Conservation (phyloP, 2,888 invertebrate genomes). For the Limnephilus lunatus region DNA sequence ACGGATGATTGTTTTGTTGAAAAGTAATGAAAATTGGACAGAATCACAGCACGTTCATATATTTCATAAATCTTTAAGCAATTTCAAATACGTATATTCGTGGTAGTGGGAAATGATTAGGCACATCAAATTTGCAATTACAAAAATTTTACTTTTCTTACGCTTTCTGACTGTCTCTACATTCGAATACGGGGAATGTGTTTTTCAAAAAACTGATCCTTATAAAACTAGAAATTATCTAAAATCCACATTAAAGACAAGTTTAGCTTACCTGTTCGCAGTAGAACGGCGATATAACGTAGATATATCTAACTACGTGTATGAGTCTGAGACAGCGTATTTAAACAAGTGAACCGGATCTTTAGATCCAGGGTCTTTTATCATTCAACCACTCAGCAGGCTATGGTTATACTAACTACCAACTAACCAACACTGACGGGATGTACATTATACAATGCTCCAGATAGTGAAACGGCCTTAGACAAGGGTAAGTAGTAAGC, state of each 20-base stretch:
- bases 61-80: no score
- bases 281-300: neutral
- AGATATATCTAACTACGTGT: neutral
- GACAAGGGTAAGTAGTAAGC: conserved; percentile 18
- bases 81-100: neutral
- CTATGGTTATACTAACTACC: neutral
- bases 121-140: neutral
- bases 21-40: no score
- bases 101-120: neutral
- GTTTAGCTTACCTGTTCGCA: neutral
- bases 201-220: no score
- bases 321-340: conserved; percentile 44
- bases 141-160: neutral
- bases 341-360: conserved; percentile 55
- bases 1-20: no score
- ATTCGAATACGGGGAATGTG: no score
- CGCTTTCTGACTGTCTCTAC: no score
- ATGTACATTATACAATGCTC: neutral
- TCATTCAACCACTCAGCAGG: conserved; percentile 38
- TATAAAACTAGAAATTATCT: no score
- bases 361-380: conserved; percentile 47
- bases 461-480: conserved; percentile 14
- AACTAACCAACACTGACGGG: conserved; percentile 2
- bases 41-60: no score
- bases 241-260: neutral